A percentile compares a stretch with the other conserved stretches of the same genome.
These are phyloP conservation scores for Clusia tigrina DNA, from an alignment of 2,888 invertebrate genomes.

Conservation along the genomic window DNA sequence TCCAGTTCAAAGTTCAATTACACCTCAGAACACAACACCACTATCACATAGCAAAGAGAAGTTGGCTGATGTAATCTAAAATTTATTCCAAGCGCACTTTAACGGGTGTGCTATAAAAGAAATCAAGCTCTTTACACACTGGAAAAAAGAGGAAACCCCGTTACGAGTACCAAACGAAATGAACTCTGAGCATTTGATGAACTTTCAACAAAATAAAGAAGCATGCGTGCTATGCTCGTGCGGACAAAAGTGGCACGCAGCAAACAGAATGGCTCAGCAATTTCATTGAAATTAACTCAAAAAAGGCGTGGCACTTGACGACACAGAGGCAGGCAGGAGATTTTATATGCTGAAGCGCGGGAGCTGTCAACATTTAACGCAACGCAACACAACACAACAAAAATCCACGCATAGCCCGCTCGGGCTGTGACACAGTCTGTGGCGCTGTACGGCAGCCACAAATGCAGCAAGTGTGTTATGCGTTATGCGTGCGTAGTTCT, in stretches of 20 bases:
- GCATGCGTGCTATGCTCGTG: constrained; percentile 14
- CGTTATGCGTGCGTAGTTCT: constrained; percentile 17
- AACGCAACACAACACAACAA: constrained; percentile 19
- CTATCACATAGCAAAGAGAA: too few species aligned
- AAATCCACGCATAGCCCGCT: constrained; percentile 6
- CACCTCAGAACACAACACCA: too few species aligned
- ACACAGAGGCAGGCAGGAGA: background rate
- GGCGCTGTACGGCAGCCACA: background rate
- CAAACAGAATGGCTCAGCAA: constrained; percentile 34
- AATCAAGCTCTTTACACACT: too few species aligned
- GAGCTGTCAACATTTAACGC: constrained; percentile 30
- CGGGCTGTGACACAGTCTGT: constrained; percentile 1
- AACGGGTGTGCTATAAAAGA: too few species aligned
- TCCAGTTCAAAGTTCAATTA: too few species aligned
- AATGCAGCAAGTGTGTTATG: constrained; percentile 16
- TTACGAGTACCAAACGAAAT: constrained; percentile 28
- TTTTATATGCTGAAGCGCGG: constrained; percentile 19
- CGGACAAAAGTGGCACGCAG: constrained; percentile 4
- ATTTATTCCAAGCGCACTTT: too few species aligned
- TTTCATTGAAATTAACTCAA: constrained; percentile 53
- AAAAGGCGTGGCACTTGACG: constrained; percentile 55
- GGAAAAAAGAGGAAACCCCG: too few species aligned
- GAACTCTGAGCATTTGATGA: constrained; percentile 41
- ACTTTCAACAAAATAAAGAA: constrained; percentile 40
- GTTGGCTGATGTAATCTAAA: too few species aligned